Percentiles rank a stretch among this genome's conserved stretches.
These are phyloP conservation scores for Epinephelus fuscoguttatus DNA, from an alignment of 2,113 vertebrate genomes.

Conservation along the genomic window DNA sequence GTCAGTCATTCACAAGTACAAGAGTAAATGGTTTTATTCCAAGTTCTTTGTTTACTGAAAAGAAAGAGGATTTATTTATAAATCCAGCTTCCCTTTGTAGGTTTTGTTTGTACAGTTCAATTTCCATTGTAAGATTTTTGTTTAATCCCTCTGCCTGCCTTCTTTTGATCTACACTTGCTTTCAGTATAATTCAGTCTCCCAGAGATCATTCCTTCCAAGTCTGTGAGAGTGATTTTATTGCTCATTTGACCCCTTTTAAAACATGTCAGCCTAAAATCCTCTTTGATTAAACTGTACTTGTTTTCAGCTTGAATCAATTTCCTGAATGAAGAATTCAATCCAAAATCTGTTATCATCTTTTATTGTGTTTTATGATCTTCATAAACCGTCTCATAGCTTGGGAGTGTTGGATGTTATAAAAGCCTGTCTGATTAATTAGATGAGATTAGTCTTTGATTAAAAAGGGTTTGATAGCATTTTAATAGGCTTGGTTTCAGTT, in stretches of 20 bases:
- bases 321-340: slow-evolving; percentile 44
- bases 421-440: slow-evolving; percentile 68
- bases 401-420: slow-evolving; percentile 47
- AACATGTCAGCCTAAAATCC: slow-evolving; percentile 6
- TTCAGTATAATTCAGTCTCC: slow-evolving; percentile 35
- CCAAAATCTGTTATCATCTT: slow-evolving; percentile 26
- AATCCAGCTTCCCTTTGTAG: slow-evolving; percentile 28
- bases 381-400: slow-evolving; percentile 46
- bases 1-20: neutral
- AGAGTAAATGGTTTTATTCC: slow-evolving; percentile 19
- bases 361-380: slow-evolving; percentile 52
- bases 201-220: slow-evolving; percentile 8
- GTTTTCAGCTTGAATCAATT: slow-evolving; percentile 45
- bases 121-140: slow-evolving; percentile 1
- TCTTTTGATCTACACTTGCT: slow-evolving; percentile 20
- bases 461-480: slow-evolving; percentile 72
- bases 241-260: slow-evolving; percentile 33
- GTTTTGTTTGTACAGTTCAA: slow-evolving; percentile 14
- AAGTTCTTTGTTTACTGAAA: slow-evolving; percentile 32
- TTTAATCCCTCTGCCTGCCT: slow-evolving; percentile 29
- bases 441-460: slow-evolving; percentile 78
- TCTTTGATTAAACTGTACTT: slow-evolving; percentile 43
- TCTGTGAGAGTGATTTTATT: slow-evolving; percentile 29
- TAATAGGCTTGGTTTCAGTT: slow-evolving; percentile 72
- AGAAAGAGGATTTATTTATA: slow-evolving; percentile 23